A percentile compares a stretch with the other conserved stretches of the same genome.
These are phyloP conservation scores for Glandiceps talaboti DNA, from an alignment of 53 echinoderm and acorn worm species.

Conservation along the genomic window DNA sequence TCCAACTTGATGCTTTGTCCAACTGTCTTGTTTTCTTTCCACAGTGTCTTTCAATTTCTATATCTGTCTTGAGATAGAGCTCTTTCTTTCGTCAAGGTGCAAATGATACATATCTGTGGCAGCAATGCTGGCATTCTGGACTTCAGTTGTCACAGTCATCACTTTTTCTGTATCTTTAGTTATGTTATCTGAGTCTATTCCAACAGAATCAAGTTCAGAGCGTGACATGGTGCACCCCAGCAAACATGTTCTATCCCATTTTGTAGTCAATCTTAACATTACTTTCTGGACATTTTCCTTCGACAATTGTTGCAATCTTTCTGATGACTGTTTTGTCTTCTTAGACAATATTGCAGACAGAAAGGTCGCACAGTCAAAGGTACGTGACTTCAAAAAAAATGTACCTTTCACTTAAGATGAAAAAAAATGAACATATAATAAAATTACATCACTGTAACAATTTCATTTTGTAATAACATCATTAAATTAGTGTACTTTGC, in stretches of 20 bases:
- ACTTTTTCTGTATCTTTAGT: background rate
- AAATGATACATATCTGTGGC: background rate
- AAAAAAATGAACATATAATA: background rate
- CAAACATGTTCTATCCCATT: background rate
- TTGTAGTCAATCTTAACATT: background rate
- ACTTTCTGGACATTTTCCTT: background rate
- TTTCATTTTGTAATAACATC: no score
- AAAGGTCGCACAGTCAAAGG: background rate
- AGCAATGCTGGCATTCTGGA: background rate
- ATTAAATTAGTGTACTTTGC: no score
- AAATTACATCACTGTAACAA: no score
- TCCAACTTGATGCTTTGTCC: background rate
- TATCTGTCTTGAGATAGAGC: background rate
- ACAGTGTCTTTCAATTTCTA: background rate
- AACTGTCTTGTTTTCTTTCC: background rate
- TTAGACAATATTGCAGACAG: background rate
- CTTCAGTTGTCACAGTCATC: background rate
- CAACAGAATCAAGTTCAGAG: background rate
- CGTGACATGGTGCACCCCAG: background rate
- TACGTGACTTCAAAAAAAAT: background rate
- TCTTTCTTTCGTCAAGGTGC: background rate
- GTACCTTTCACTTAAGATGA: background rate
- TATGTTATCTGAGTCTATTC: background rate
- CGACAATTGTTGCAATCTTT: background rate
- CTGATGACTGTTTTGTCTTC: background rate